Evolutionary conservation across 2,888 invertebrate species (phyloP).

Genomic region (Diarsia dahlii): DNA sequence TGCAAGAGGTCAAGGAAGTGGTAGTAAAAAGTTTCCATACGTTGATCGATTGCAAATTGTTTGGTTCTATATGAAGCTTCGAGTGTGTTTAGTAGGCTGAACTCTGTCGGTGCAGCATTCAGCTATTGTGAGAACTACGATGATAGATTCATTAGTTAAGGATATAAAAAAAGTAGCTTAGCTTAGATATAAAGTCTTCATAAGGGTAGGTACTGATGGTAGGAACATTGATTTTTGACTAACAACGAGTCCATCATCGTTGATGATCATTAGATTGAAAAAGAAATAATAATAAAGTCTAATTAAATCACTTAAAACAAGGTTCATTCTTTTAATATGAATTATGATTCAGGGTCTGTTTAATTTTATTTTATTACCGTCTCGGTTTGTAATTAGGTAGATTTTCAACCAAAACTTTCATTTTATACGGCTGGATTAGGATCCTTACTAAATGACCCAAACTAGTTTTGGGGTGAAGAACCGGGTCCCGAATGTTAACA

Average conservation of each 20-base stretch:
- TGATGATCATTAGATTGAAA: not conserved
- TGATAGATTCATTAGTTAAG: not conserved
- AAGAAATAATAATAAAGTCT: not conserved
- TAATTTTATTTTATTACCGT: not conserved
- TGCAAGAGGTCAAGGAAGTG: constrained; percentile 38
- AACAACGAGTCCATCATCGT: not conserved
- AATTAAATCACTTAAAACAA: not conserved
- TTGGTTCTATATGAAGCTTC: constrained; percentile 1
- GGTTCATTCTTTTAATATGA: not conserved
- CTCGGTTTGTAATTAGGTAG: not conserved
- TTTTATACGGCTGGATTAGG: not conserved
- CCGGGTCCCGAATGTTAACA: not conserved
- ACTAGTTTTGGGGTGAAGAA: constrained; percentile 17
- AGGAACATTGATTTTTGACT: not conserved
- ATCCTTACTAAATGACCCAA: not conserved
- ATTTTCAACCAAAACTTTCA: not conserved
- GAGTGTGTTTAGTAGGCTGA: not conserved
- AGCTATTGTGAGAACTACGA: not conserved
- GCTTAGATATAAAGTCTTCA: not conserved
- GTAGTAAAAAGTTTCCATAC: constrained; percentile 10
- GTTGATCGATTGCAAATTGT: constrained; percentile 19
- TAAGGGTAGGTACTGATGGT: not conserved
- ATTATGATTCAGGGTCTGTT: not conserved
- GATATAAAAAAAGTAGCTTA: not conserved
- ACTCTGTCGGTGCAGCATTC: not conserved